phyloP scores from a whole-genome alignment of 1,140 invertebrate genomes.

The Bombus affinis region DNA sequence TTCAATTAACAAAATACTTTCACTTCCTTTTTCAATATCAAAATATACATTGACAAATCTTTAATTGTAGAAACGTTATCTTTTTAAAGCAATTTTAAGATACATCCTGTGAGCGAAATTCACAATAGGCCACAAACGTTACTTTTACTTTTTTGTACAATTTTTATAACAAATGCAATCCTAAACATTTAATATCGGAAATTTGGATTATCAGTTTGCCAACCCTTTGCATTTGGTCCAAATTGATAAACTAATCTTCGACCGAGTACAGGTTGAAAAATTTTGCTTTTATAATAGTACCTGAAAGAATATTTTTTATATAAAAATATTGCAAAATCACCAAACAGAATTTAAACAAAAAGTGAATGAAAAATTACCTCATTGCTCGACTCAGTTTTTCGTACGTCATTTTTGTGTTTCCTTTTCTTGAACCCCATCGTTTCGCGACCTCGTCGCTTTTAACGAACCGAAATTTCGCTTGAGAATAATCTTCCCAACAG shows the following conservation, averaged over 20 bases:
- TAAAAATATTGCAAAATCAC: background rate
- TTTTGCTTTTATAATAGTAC: constrained; percentile 93
- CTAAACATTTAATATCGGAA: constrained; percentile 77
- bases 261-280: constrained; percentile 91
- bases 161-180: constrained; percentile 31
- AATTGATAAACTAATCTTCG: constrained; percentile 94
- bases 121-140: background rate
- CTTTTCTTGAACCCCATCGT: constrained; percentile 93
- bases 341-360: background rate
- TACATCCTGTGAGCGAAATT: background rate
- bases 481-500: constrained; percentile 93
- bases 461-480: constrained; percentile 94
- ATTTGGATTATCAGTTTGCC: constrained; percentile 88
- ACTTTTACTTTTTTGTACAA: constrained; percentile 19
- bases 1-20: constrained; percentile 20
- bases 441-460: constrained; percentile 94
- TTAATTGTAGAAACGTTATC: background rate
- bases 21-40: background rate
- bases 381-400: constrained; percentile 96
- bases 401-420: constrained; percentile 96
- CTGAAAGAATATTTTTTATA: constrained; percentile 76
- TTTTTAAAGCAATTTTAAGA: background rate
- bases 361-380: constrained; percentile 84
- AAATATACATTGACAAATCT: constrained; percentile 7
- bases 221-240: constrained; percentile 89